Evolutionary conservation across 2,113 vertebrate genomes (phyloP).

Genomic region (Ciconia stormi): DNA sequence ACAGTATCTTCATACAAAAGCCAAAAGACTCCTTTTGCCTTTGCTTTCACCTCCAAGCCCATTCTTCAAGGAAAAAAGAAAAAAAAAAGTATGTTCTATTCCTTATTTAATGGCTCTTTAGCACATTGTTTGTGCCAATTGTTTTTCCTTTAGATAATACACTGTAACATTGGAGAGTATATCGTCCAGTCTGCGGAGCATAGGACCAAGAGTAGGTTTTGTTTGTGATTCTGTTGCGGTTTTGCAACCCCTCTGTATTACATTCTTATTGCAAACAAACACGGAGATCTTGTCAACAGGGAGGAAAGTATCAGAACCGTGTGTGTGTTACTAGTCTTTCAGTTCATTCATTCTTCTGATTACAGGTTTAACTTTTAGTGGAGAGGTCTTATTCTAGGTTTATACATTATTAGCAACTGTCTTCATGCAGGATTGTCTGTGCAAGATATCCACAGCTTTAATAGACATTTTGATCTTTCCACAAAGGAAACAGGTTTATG

Average conservation of each 20-base stretch:
- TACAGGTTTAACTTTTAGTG: not conserved
- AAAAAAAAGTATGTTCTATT: not conserved
- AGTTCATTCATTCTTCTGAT: not conserved
- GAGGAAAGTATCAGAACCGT: not conserved
- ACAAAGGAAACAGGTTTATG: not conserved
- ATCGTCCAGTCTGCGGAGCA: not conserved
- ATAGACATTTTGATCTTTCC: not conserved
- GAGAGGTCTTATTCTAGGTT: not conserved
- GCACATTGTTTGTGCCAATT: not conserved
- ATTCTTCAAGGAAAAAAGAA: not conserved
- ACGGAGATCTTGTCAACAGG: not conserved
- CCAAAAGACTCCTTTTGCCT: not conserved
- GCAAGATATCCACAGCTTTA: not conserved
- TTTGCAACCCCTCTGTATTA: not conserved
- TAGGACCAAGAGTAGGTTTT: not conserved
- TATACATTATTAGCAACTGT: not conserved
- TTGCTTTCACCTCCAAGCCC: not conserved
- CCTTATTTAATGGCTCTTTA: not conserved
- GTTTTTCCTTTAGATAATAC: not conserved
- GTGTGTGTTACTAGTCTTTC: not conserved
- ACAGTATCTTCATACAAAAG: not conserved
- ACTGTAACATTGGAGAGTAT: not conserved
- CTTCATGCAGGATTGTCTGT: not conserved
- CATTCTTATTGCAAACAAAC: not conserved
- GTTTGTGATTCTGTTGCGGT: not conserved